Evolutionary conservation across 2,797 vertebrate species (phyloP).

Genomic region (Myiotriccus ornatus): DNA sequence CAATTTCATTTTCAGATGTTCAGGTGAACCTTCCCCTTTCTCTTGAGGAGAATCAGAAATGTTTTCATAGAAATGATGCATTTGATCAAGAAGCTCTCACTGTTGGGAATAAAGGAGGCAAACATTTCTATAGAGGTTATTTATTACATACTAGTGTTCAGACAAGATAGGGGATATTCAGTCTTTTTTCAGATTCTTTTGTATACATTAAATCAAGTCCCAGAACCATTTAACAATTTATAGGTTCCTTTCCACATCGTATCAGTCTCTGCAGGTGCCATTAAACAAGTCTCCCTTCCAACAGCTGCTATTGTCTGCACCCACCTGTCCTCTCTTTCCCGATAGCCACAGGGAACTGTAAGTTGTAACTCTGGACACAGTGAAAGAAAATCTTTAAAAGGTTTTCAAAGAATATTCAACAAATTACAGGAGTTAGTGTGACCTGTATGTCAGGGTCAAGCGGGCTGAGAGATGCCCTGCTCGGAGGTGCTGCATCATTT

Average conservation of each 20-base stretch:
- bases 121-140: background rate
- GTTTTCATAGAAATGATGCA: background rate
- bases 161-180: background rate
- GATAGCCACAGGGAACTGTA: background rate
- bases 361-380: background rate
- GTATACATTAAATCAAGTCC: background rate
- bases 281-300: background rate
- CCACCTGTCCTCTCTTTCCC: background rate
- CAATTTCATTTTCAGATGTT: background rate
- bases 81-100: background rate
- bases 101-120: background rate
- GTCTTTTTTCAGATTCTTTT: background rate
- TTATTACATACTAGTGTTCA: background rate
- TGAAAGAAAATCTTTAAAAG: background rate
- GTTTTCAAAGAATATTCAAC: background rate
- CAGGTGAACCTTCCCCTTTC: background rate
- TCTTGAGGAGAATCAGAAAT: background rate
- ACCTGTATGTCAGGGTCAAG: background rate
- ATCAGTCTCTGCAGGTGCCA: background rate
- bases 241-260: background rate
- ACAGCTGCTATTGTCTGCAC: background rate
- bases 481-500: background rate
- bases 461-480: background rate
- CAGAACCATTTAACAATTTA: background rate
- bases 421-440: background rate